Percentiles rank a stretch among this genome's conserved stretches.
phyloP scores from a whole-genome alignment of 2,888 invertebrate genomes.

The Lycophotia porphyrea region DNA sequence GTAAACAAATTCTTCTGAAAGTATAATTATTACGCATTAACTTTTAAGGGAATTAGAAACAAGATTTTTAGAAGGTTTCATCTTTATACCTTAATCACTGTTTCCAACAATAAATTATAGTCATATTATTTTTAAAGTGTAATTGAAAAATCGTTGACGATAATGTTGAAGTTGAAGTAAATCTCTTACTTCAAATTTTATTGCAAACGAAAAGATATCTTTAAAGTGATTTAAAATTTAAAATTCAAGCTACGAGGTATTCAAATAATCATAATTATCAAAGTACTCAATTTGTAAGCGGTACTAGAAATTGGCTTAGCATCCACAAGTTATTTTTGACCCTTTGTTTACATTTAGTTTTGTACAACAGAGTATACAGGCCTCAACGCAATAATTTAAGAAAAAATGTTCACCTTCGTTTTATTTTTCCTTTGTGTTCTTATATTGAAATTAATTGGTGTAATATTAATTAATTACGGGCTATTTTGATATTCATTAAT shows the following conservation, averaged over 20 bases:
- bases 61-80: not conserved
- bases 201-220: not conserved
- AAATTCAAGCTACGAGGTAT: not conserved
- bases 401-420: constrained; percentile 51
- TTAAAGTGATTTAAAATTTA: not conserved
- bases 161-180: not conserved
- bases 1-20: not conserved
- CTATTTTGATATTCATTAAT: constrained; percentile 16
- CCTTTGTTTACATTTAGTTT: not conserved
- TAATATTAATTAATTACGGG: constrained; percentile 23
- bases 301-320: not conserved
- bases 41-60: not conserved
- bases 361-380: constrained; percentile 20
- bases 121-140: not conserved
- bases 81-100: not conserved
- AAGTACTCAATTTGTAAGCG: not conserved
- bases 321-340: not conserved
- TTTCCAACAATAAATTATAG: not conserved
- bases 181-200: not conserved
- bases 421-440: constrained; percentile 44
- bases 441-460: constrained; percentile 53
- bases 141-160: not conserved
- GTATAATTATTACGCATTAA: not conserved
- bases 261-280: not conserved
- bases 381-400: constrained; percentile 39